phyloP scores from a whole-genome alignment of 2,888 invertebrate species.

The Syrphus vitripennis region DNA sequence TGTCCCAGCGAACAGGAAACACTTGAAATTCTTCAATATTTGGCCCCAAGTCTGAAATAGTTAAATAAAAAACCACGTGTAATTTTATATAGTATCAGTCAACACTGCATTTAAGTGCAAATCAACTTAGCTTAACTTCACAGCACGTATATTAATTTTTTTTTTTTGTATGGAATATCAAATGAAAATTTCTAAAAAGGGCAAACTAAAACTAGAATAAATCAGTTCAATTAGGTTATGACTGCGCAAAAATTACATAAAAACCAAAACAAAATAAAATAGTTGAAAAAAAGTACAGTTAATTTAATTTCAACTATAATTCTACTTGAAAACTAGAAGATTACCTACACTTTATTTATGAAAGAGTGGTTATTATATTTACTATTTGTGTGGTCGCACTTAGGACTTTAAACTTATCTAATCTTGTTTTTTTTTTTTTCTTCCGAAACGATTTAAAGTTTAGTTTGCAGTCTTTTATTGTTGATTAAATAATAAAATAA shows the following conservation, averaged over 20 bases:
- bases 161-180: too few relatives aligned
- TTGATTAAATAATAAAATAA: not conserved
- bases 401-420: not conserved
- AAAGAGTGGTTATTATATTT: not conserved
- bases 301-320: not conserved
- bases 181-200: too few relatives aligned
- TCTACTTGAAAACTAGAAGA: not conserved
- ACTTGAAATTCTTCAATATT: too few relatives aligned
- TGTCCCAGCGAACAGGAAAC: too few relatives aligned
- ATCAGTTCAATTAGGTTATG: not conserved
- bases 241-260: not conserved
- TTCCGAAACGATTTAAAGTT: not conserved
- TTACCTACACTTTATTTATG: not conserved
- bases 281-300: not conserved
- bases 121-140: too few relatives aligned
- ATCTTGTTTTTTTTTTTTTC: not conserved
- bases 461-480: not conserved
- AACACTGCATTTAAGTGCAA: too few relatives aligned
- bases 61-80: too few relatives aligned
- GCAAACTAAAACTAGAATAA: not conserved
- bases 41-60: too few relatives aligned
- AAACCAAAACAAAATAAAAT: not conserved
- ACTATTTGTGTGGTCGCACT: not conserved
- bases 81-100: too few relatives aligned
- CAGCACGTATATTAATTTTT: too few relatives aligned